Base-by-base conservation (phyloP, 2,113 vertebrate genomes). In the Raja brachyura region DNA sequence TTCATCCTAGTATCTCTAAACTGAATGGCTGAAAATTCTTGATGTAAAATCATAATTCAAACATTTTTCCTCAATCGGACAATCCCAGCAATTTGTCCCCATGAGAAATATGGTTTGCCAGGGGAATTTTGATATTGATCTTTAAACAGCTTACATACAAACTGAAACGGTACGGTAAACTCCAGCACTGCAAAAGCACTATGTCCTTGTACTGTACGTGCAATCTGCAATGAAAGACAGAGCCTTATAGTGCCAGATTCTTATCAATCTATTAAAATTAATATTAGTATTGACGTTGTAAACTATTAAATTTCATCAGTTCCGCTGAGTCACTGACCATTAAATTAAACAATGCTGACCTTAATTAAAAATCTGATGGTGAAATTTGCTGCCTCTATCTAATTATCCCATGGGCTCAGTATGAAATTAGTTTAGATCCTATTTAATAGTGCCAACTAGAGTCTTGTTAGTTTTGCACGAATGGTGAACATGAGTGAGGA, bases 301-400 rank as follows among this genome's bases (percentile, higher is more conserved):
- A 86, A 88, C 59, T n/a, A 31, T 88, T 88, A 66, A 88, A 88
- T 88, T 63, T 66, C 83, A 88, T 31, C 83, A 18, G 59, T 61
- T 63, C 59, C 5, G 3, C 59, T 63, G 83, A 88, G 83, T 88
- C 59, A 88, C 83, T 88, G 83, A 88, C 83, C 83, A 61, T 88
- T 88, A 88, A 88, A 88, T 88, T 63, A 66, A 66, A 88, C 28
- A 88, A 63, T 33, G n/a, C 59, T 88, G 59, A 88, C 59, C 56
- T 88, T 88, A 88, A 88, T 88, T 88, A 66, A 88, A 88, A 63
- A 31, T 88, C 59, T 88, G 83, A 63, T 63, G 83, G n/a, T 88
- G 83, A 88, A 63, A 88, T 25, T 88, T 63, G 83, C 16, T 88
- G 59, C 59, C 59, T 31, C 31, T 5, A 28, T 31, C n/a, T 63